These are phyloP conservation scores for Petaurus breviceps DNA, from an alignment of 2,113 vertebrate genomes.

Conservation along the genomic window DNA sequence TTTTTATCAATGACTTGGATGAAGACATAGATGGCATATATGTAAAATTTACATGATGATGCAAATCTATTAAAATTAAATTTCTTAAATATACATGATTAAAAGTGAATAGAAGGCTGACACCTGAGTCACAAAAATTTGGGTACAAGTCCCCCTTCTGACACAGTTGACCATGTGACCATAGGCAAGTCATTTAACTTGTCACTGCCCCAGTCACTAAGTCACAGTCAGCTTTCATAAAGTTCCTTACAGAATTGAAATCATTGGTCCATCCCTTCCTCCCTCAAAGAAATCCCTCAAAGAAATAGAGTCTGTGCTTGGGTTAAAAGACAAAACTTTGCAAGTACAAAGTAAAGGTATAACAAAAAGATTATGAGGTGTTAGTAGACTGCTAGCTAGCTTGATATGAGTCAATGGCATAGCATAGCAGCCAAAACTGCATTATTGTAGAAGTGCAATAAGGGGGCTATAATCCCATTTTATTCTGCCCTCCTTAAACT, in stretches of 20 bases:
- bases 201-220: not conserved
- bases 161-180: not conserved
- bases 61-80: not conserved
- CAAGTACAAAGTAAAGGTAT: not conserved
- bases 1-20: not conserved
- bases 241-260: not conserved
- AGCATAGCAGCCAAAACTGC: not conserved
- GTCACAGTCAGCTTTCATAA: not conserved
- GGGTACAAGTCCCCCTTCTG: not conserved
- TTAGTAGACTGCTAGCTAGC: not conserved
- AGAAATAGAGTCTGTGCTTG: not conserved
- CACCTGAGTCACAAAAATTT: not conserved
- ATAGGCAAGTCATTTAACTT: not conserved
- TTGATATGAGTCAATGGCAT: not conserved
- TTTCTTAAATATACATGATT: not conserved
- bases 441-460: not conserved
- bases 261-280: not conserved
- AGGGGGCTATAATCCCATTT: not conserved
- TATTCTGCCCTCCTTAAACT: not conserved
- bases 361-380: not conserved
- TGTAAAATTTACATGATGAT: not conserved
- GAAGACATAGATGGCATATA: not conserved
- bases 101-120: not conserved
- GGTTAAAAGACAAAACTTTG: not conserved
- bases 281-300: not conserved